Conservation (phyloP, 2,888 invertebrate species). For the Hartigia nigra region DNA sequence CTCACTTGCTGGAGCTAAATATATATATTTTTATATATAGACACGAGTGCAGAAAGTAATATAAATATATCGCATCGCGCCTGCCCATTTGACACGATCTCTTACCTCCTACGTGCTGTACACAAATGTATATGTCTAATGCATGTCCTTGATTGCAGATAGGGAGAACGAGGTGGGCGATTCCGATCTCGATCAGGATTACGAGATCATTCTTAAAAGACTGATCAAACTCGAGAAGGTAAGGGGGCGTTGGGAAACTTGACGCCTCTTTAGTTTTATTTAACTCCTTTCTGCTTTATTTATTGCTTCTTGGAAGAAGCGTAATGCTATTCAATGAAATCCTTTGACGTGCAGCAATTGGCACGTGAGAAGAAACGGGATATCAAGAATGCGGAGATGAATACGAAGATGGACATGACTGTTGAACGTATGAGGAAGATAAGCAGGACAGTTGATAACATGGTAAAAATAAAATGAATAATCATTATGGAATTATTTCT, state of each 20-base stretch:
- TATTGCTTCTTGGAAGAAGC: background rate
- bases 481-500: background rate
- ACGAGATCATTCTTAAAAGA: constrained; percentile 56
- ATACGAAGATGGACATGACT: constrained; percentile 51
- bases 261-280: background rate
- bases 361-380: constrained; percentile 55
- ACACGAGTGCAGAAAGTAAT: background rate
- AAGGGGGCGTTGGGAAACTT: constrained; percentile 6
- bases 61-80: background rate
- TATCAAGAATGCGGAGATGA: constrained; percentile 53
- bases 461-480: constrained; percentile 40
- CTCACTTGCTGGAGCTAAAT: constrained; percentile 16
- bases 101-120: background rate
- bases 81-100: background rate
- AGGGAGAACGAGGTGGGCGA: constrained; percentile 60
- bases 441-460: constrained; percentile 54
- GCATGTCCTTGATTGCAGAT: constrained; percentile 40
- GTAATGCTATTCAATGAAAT: background rate
- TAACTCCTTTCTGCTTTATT: background rate
- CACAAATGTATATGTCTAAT: background rate
- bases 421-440: constrained; percentile 58
- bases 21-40: constrained; percentile 10
- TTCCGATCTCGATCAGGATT: constrained; percentile 50
- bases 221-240: constrained; percentile 61
- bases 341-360: constrained; percentile 46